Percentiles rank a stretch among this genome's conserved stretches.
phyloP scores from a whole-genome alignment of 2,888 invertebrate genomes.

The Euzetes globulus region DNA sequence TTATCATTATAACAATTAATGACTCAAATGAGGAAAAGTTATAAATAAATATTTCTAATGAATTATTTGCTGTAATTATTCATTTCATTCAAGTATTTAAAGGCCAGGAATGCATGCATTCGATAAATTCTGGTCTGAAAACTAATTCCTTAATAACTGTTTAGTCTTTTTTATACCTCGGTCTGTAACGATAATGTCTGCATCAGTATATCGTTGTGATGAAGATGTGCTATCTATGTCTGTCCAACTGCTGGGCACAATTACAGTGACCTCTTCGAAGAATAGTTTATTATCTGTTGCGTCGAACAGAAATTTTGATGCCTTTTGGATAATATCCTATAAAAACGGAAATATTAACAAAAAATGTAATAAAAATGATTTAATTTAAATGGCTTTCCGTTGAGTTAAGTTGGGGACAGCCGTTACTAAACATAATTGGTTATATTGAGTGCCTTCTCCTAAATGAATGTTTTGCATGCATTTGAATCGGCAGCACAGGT shows the following conservation, averaged over 20 bases:
- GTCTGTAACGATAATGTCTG: constrained; percentile 38
- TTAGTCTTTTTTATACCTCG: neutral
- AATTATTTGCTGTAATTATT: neutral
- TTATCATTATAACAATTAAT: neutral
- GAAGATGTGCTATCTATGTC: neutral
- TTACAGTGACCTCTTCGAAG: constrained; percentile 36
- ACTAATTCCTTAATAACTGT: neutral
- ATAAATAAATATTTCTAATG: neutral
- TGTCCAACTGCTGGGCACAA: constrained; percentile 37
- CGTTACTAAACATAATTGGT: constrained; percentile 6
- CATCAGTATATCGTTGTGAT: neutral
- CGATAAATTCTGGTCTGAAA: neutral
- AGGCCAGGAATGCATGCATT: neutral
- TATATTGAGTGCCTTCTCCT: neutral
- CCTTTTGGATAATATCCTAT: constrained; percentile 30
- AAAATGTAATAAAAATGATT: neutral
- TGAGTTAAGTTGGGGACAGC: neutral
- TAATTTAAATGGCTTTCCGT: neutral
- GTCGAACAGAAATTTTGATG: constrained; percentile 31
- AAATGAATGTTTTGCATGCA: constrained; percentile 17
- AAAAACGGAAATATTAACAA: neutral
- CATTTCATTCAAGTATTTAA: neutral
- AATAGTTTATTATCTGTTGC: constrained; percentile 31
- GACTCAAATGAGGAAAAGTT: neutral
- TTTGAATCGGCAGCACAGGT: neutral